Evolutionary conservation across 2,797 vertebrate genomes (phyloP).

Genomic region (Crenuchus spilurus): DNA sequence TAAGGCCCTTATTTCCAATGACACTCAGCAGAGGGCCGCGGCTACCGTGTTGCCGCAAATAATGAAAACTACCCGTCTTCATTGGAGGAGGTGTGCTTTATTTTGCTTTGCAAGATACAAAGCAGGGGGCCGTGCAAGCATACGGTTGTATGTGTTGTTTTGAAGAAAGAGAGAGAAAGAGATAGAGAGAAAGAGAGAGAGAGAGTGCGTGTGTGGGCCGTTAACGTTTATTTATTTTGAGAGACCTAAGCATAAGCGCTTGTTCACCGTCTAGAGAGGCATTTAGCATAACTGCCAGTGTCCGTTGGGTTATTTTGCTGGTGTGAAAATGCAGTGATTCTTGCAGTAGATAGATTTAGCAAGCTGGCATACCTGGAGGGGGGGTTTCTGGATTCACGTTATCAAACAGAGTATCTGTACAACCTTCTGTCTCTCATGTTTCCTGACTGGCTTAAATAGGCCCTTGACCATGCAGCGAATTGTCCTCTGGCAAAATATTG

Average conservation of each 20-base stretch:
- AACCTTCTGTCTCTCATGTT: conserved; percentile 28
- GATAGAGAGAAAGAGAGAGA: not conserved
- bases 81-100: not conserved
- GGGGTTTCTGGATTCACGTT: not conserved
- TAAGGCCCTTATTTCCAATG: conserved; percentile 51
- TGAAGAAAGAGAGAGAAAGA: not conserved
- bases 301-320: conserved; percentile 27
- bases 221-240: conserved; percentile 40
- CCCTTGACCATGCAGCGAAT: conserved; percentile 19
- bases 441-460: conserved; percentile 27
- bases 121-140: not conserved
- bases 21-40: conserved; percentile 48
- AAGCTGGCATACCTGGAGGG: conserved; percentile 16
- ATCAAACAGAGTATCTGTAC: not conserved
- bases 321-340: conserved; percentile 20
- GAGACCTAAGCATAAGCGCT: conserved; percentile 28
- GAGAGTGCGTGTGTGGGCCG: conserved; percentile 10
- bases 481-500: conserved; percentile 39
- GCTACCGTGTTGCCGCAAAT: conserved; percentile 21
- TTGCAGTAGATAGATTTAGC: conserved; percentile 33
- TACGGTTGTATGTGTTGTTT: conserved; percentile 6
- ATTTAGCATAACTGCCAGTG: conserved; percentile 30
- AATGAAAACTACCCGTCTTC: conserved; percentile 45
- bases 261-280: conserved; percentile 27
- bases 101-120: conserved; percentile 24